phyloP scores from a whole-genome alignment of 2,888 invertebrate species.

The Standfussiana lucernea region DNA sequence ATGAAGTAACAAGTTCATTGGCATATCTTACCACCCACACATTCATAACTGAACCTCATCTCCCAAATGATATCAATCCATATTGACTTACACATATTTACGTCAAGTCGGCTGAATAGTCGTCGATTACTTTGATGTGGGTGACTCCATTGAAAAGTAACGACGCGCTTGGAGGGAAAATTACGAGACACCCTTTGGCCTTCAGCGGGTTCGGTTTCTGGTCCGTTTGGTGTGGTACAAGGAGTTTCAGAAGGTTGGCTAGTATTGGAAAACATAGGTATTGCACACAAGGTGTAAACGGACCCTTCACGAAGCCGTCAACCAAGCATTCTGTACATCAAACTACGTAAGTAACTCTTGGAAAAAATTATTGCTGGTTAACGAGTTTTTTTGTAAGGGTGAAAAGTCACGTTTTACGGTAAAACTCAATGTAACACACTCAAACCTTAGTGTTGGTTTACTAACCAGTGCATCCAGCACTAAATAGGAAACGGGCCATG shows the following conservation, averaged over 20 bases:
- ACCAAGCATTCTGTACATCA: no score
- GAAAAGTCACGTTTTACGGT: no score
- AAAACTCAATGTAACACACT: no score
- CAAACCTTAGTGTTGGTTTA: no score
- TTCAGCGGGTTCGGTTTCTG: constrained; percentile 42
- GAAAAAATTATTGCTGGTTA: no score
- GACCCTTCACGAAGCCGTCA: no score
- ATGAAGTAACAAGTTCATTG: not conserved
- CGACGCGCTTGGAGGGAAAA: constrained; percentile 49
- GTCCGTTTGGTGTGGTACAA: not conserved
- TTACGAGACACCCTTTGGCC: constrained; percentile 44
- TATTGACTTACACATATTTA: constrained; percentile 24
- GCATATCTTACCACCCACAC: not conserved
- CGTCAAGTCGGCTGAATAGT: constrained; percentile 52
- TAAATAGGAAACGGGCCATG: no score
- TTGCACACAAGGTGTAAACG: no score
- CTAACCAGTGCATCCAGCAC: no score
- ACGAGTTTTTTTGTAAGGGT: no score
- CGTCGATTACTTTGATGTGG: constrained; percentile 69
- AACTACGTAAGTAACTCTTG: no score
- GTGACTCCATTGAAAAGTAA: constrained; percentile 61
- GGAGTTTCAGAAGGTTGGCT: not conserved
- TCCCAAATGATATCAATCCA: constrained; percentile 40
- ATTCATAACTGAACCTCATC: constrained; percentile 2
- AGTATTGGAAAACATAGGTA: not conserved